Base-by-base conservation (phyloP, 1,140 invertebrate species). In the Hyles euphorbiae region DNA sequence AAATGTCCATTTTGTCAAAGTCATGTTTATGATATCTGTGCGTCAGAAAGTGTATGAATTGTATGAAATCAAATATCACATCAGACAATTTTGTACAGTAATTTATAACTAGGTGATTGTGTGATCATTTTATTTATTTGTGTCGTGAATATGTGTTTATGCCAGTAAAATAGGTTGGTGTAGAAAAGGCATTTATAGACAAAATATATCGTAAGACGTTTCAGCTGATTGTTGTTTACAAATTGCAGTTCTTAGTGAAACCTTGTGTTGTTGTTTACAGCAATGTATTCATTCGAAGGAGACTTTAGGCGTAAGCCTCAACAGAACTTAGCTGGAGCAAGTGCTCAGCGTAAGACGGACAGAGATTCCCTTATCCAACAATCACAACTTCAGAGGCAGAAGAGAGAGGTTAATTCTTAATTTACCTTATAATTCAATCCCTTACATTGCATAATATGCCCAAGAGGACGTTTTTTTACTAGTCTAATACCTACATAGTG, bases 291-390 rank as follows among this genome's bases (percentile, higher is more conserved):
- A 79, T 99, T 99, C 87, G 97, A 99, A 79, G 98, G 98, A 51
- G 95, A 98, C 78, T 97, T 96, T 83, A 92, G 95, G 61, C 91
- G 95, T 50, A 94, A 93, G 80, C 98, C 98, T 1, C 92, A 96
- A 65, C 97, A 98, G 90, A 97, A 96, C 89, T 91, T 98, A 67
- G 93, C 96, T 50, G 98, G 98, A 47, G 94, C 95, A 4, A 96
- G 95, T 87, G 77, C 79, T 55, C 89, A 90, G 32, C 82, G 93
- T 83, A 89, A 93, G 92, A 89, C 92, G 92, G 89, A 93, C 92
- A 93, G 94, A 71, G 93, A 96, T 70, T 91, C 93, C 58, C 89
- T 98, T 12, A 88, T 98, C 54, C 91, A 93, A 53, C 92, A 94
- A 82, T 94, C 95, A 40, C 95, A 97, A 68, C 90, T 93, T 71